Base-by-base conservation (phyloP, 2,888 invertebrate species). In the Nudaria mundana region DNA sequence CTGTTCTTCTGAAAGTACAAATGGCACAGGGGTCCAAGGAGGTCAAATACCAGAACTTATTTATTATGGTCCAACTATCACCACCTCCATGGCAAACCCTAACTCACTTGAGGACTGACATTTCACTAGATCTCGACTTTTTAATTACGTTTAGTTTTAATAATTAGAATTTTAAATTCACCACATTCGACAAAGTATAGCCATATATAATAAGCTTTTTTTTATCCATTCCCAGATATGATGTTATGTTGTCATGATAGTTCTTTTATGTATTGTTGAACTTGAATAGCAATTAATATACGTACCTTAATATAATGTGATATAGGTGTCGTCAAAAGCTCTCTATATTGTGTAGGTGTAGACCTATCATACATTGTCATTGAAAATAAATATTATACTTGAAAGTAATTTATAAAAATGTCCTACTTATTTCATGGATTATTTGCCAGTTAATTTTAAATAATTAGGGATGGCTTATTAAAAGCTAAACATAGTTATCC, bases 21-120 rank as follows among this genome's bases (percentile, higher is more conserved):
- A 98, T 68, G 98, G 98, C 31, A 98, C 98, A 1, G 98, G 98
- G 5, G 98, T 98, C 3, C 98, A 98, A 83, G 98, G 98, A 30
- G 98, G 98, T 26, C 98, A 98, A 83, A 98, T 98, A 71, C 98
- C 98, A 2, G 98, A 98, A 88, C 91, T 98, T 44, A 97, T 98
- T 66, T 98, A 98, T 79, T 98, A 98, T 70, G 97, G 97, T 23
- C 96, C 97, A 12, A 92, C 94, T 23, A 90, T 92, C 40, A 83
- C 73, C 44, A 68, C 63, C 26, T 48, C 76, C 52, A 51, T 86
- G 69, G 52, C 76, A 54, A 86, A 83, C 39, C 56, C 86, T 30
- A 89, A 71, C 40, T 63, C 77, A 52, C 88, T 76, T 59, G 90
- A 90, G 71, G 89, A 90, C 81, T 90, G 88, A 89, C 86, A 80